Evolutionary conservation across 2,888 invertebrate genomes (phyloP).

Genomic region (Periphyllus acericola): DNA sequence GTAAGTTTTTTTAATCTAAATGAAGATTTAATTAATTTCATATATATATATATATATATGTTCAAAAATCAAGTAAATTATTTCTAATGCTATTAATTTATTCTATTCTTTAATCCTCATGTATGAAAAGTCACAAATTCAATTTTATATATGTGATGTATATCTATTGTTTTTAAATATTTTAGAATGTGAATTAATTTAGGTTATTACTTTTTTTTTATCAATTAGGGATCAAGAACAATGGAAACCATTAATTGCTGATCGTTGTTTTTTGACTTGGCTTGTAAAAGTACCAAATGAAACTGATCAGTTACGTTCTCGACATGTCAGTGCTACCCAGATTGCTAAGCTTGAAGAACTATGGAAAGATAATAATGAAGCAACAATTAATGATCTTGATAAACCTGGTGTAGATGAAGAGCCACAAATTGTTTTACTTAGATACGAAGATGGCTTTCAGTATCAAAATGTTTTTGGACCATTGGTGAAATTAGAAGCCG

Average conservation of each 20-base stretch:
- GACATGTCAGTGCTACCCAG: slow-evolving; percentile 97
- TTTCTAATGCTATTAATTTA: no score
- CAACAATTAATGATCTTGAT: slow-evolving; percentile 97
- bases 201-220: background rate
- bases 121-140: no score
- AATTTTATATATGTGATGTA: no score
- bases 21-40: no score
- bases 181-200: no score
- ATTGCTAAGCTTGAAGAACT: slow-evolving; percentile 97
- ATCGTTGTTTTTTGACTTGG: slow-evolving; percentile 96
- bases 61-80: no score
- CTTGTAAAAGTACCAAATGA: slow-evolving; percentile 97
- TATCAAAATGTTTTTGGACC: slow-evolving; percentile 99
- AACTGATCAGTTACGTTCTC: slow-evolving; percentile 92
- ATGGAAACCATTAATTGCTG: slow-evolving; percentile 98
- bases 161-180: no score
- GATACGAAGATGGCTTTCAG: slow-evolving; percentile 99
- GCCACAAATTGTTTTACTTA: slow-evolving; percentile 83
- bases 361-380: slow-evolving; percentile 98
- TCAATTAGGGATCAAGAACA: slow-evolving; percentile 87
- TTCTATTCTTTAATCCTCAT: no score
- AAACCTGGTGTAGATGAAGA: slow-evolving; percentile 98
- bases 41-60: no score
- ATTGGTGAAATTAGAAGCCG: slow-evolving; percentile 95
- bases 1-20: no score